Percentiles rank a stretch among this genome's conserved stretches.
Evolutionary conservation across 2,113 vertebrate species (phyloP).

Genomic region (Eudyptes chrysolophus): DNA sequence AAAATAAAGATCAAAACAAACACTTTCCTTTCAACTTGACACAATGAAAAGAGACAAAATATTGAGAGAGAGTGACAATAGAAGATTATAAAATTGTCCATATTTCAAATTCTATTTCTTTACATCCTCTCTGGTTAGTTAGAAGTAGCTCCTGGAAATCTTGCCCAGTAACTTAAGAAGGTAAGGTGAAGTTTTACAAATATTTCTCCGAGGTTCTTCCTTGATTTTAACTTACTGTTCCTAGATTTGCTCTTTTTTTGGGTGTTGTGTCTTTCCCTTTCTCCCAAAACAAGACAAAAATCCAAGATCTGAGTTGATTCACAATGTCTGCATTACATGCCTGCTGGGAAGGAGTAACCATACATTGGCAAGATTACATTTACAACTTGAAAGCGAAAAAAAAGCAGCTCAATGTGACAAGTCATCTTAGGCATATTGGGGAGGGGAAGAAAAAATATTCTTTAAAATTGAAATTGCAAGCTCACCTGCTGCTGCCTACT

Average conservation of each 20-base stretch:
- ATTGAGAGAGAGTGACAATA: not conserved
- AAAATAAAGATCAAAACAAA: not conserved
- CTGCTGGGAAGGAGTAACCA: not conserved
- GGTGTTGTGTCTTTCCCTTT: not conserved
- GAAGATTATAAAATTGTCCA: slow-evolving; percentile 75
- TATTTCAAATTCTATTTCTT: slow-evolving; percentile 74
- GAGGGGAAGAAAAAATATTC: not conserved
- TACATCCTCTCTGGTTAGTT: slow-evolving; percentile 72
- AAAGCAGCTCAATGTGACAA: not conserved
- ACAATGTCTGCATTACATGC: not conserved
- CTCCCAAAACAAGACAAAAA: not conserved
- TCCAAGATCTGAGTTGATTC: not conserved
- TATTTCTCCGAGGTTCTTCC: not conserved
- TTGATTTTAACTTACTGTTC: not conserved
- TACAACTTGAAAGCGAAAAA: not conserved
- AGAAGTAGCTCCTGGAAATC: not conserved
- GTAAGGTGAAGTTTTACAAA: not conserved
- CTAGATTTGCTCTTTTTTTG: not conserved
- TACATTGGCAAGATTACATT: not conserved
- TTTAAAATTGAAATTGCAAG: not conserved
- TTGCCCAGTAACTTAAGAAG: not conserved
- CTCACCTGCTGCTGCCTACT: not conserved
- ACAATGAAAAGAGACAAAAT: not conserved
- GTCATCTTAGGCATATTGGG: not conserved
- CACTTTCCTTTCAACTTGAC: not conserved